These are phyloP conservation scores for Nephotettix cincticeps DNA, from an alignment of 1,140 invertebrate species.

Conservation along the genomic window DNA sequence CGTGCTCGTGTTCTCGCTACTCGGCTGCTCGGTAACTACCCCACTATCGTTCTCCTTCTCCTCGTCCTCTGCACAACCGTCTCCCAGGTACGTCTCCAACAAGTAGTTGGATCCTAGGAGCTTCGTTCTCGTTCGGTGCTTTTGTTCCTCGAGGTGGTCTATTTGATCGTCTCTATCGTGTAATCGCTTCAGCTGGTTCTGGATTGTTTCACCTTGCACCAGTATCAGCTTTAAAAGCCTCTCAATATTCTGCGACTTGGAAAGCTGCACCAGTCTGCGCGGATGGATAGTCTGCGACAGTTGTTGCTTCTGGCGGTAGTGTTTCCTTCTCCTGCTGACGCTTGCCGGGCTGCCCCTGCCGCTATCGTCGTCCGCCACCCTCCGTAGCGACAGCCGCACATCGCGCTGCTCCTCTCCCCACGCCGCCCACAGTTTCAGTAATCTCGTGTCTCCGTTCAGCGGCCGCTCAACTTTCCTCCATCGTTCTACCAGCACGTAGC, in stretches of 20 bases:
- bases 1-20: conserved; percentile 31
- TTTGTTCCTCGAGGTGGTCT: conserved; percentile 70
- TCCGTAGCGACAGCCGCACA: conserved; percentile 55
- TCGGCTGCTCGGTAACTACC: conserved; percentile 28
- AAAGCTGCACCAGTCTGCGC: conserved; percentile 35
- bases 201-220: conserved; percentile 78
- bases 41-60: conserved; percentile 33
- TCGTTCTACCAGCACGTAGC: conserved; percentile 61
- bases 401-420: conserved; percentile 73
- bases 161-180: conserved; percentile 78
- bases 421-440: conserved; percentile 69
- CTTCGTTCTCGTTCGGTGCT: conserved; percentile 65
- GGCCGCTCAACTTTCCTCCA: conserved; percentile 70
- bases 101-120: conserved; percentile 80
- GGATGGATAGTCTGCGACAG: conserved; percentile 37
- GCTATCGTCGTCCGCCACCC: conserved; percentile 40
- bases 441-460: conserved; percentile 63
- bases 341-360: conserved; percentile 34
- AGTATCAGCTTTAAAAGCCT: conserved; percentile 72
- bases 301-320: conserved; percentile 25
- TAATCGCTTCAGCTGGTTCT: conserved; percentile 63
- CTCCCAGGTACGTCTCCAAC: conserved; percentile 71
- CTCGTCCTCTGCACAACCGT: conserved; percentile 35
- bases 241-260: conserved; percentile 52
- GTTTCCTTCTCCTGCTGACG: conserved; percentile 9